Evolutionary conservation across 2,888 invertebrate species (phyloP).

Genomic region (Dryadula phaetusa): DNA sequence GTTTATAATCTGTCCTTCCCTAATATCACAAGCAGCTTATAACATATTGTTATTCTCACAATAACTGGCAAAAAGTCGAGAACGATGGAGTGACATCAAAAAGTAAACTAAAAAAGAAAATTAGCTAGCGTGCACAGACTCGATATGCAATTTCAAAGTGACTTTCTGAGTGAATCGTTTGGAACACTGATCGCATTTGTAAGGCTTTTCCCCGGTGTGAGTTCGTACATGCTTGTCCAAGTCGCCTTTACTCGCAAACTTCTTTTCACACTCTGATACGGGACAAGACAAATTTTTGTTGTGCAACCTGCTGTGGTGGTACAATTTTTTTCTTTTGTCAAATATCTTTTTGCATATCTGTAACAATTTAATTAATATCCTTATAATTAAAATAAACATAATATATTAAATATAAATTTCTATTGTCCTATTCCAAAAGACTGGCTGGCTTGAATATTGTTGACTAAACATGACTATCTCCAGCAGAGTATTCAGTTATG

Average conservation of each 20-base stretch:
- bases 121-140: constrained; percentile 52
- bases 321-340: constrained; percentile 62
- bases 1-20: too few species aligned
- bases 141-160: constrained; percentile 61
- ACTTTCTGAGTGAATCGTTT: constrained; percentile 65
- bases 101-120: too few species aligned
- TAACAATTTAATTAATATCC: constrained; percentile 36
- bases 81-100: too few species aligned
- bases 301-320: constrained; percentile 66
- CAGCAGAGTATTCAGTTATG: too few species aligned
- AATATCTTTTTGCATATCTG: constrained; percentile 70
- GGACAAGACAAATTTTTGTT: constrained; percentile 61
- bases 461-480: too few species aligned
- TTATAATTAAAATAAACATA: too few species aligned
- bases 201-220: constrained; percentile 76
- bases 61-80: too few species aligned
- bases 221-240: constrained; percentile 68
- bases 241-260: constrained; percentile 69
- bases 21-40: too few species aligned
- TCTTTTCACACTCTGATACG: constrained; percentile 62
- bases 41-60: too few species aligned
- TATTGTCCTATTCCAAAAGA: too few species aligned
- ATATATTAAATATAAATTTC: too few species aligned
- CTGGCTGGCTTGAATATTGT: too few species aligned
- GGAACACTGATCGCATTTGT: constrained; percentile 60